These are phyloP conservation scores for Epinotia brunnichana DNA, from an alignment of 2,888 invertebrate species.

Conservation along the genomic window DNA sequence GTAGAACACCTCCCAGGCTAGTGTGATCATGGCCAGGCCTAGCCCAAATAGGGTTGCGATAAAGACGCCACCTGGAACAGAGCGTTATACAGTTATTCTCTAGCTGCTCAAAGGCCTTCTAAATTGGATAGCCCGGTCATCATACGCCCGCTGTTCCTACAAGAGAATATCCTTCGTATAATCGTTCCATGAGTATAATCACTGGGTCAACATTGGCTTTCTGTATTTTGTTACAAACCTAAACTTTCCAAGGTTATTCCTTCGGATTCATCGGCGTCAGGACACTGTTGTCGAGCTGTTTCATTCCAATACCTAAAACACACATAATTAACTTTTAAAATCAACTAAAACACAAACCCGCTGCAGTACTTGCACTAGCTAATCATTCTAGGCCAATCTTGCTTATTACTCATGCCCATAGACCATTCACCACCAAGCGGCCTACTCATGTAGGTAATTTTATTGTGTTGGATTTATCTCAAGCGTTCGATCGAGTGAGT, in stretches of 20 bases:
- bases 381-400: no score
- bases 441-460: no score
- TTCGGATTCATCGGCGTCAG: constrained; percentile 90
- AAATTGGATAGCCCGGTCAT: no score
- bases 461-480: neutral
- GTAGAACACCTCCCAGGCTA: constrained; percentile 92
- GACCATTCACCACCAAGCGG: no score
- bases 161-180: no score
- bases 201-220: neutral
- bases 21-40: constrained; percentile 91
- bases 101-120: no score
- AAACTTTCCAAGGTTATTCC: constrained; percentile 95
- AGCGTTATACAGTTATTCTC: neutral
- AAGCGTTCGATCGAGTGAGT: neutral
- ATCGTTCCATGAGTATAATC: no score
- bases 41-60: constrained; percentile 94
- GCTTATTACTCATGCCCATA: no score
- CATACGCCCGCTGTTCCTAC: no score
- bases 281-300: constrained; percentile 87
- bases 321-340: constrained; percentile 11
- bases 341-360: no score
- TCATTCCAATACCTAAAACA: constrained; percentile 90
- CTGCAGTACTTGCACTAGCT: no score
- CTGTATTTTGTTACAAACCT: constrained; percentile 78
- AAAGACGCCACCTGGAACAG: constrained; percentile 90